Evolutionary conservation across 2,797 vertebrate genomes (phyloP), one percentile per base, ranked within the genome.

Genomic region (Acestrorhynchus altus): DNA sequence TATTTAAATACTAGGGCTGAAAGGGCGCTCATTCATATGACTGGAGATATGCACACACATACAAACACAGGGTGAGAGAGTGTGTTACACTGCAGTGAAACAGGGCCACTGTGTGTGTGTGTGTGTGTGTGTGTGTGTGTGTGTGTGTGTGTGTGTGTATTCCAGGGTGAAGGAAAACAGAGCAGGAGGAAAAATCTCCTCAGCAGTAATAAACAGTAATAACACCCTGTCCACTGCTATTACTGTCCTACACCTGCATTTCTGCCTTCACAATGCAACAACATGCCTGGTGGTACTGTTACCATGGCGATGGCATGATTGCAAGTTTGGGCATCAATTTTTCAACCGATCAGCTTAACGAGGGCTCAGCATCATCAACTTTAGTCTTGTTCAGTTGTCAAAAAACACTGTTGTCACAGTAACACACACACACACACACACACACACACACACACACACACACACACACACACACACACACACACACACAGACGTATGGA

Each of bases 391-490:
- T 35, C 18, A 22, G 57, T 80, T 76, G 65, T 49, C 12, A 31
- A 63, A 49, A 24, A 64, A 72, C 79, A 74, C 54, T 61, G 75
- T 74, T 83, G 72, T 86, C 77, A 84, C 3, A 73, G 85, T 47
- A 35, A 35, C 6, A 35, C 6, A 35, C 31, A 35, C 31, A 35
- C 2, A 35, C 6, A 42, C 56, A 76, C 72, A 86, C 90, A 90
- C 86, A 78, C 59, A 22, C 31, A 35, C 31, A 61, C 59, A 91
- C 90, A 90, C 81, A 88, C 26, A 35, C 31, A 35, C 31, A 35
- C 31, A 35, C 2, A 35, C 6, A 42, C 56, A 76, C 72, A 86
- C 90, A 90, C 86, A 78, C 59, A 22, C 31, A 35, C 31, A 61
- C 59, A 91, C 90, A 90, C 81, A 88, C 26, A 35, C 31, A 35